Evolutionary conservation across 2,888 invertebrate genomes (phyloP).

Genomic region (Nemoura dubitans): DNA sequence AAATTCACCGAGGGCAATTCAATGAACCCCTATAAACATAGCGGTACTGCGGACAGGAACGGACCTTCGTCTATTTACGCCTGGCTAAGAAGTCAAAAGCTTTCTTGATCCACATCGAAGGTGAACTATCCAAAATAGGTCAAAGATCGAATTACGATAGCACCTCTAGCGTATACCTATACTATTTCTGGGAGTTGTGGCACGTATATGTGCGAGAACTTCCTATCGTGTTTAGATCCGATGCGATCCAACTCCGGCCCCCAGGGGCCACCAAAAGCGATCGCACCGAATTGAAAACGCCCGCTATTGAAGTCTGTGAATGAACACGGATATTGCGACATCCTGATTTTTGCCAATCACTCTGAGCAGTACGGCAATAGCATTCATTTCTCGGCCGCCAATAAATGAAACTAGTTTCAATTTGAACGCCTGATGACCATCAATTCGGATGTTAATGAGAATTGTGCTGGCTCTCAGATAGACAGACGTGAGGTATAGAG

Average conservation of each 20-base stretch:
- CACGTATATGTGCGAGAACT: not conserved
- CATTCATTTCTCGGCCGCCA: not conserved
- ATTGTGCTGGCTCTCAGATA: too few species aligned
- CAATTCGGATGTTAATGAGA: not conserved
- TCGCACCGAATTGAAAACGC: conserved; percentile 12
- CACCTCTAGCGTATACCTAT: not conserved
- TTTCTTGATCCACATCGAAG: not conserved
- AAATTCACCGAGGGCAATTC: not conserved
- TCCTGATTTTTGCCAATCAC: not conserved
- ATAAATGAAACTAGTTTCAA: not conserved
- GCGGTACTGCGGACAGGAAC: too few species aligned
- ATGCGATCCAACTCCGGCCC: not conserved
- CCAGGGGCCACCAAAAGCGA: not conserved
- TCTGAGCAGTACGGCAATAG: not conserved
- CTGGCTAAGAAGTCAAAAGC: not conserved
- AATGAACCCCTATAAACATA: too few species aligned
- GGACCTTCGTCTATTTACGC: not conserved
- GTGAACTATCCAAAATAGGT: not conserved
- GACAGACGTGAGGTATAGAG: too few species aligned
- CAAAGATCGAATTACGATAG: not conserved
- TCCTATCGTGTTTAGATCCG: not conserved
- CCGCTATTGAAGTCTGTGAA: not conserved
- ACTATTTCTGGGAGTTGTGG: not conserved
- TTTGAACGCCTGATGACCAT: not conserved
- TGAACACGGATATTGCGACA: not conserved